Base-by-base conservation (phyloP, 2,888 invertebrate genomes). In the Sinohyriopsis cumingii region DNA sequence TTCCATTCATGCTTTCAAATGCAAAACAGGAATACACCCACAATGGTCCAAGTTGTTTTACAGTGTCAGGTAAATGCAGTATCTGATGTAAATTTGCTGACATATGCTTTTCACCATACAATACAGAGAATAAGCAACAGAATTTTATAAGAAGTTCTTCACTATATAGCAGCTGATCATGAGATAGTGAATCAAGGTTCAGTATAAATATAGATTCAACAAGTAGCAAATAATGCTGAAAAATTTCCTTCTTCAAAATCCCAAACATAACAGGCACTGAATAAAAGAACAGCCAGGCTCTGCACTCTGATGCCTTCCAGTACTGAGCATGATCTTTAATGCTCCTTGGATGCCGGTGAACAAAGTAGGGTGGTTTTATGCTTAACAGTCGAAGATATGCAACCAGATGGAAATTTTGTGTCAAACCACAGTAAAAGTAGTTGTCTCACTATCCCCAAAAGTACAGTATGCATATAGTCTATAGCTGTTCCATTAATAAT, bases 41-140 rank as follows among this genome's bases (percentile, higher is more conserved):
- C 3, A 76, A 67, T 19, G 76, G 73, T 59, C 73, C 73, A 9
- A 73, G 59, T 18, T 68, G 61, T 65, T 57, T 60, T 12, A 76
- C 76, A 63, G 33, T 62, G 20, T 71, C 71, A 45, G 9, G 55
- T 18, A 76, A 59, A 68, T 76, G 76, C 6, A 76, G 55, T 6
- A 76, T 15, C 62, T 73, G 76, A 33, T 73, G 73, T 7, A 76
- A 18, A 62, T n/a, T n/a, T 53, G 71, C 69, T 28, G 71, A 68
- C 73, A 76, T 76, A 20, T 73, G 72, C 28, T 69, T n/a, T n/a
- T 59, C 68, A 45, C 76, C 72, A 72, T 74, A 77, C 19, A 77
- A 24, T 5, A 64, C 25, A n/a, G 60, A 24, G 69, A 69, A 74
- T 9, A 71, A 45, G 1, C 69, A 60, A 70, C 69, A 56, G 53